A percentile compares a stretch with the other conserved stretches of the same genome.
Evolutionary conservation across 2,113 vertebrate species (phyloP).

Genomic region (Rutilus rutilus): DNA sequence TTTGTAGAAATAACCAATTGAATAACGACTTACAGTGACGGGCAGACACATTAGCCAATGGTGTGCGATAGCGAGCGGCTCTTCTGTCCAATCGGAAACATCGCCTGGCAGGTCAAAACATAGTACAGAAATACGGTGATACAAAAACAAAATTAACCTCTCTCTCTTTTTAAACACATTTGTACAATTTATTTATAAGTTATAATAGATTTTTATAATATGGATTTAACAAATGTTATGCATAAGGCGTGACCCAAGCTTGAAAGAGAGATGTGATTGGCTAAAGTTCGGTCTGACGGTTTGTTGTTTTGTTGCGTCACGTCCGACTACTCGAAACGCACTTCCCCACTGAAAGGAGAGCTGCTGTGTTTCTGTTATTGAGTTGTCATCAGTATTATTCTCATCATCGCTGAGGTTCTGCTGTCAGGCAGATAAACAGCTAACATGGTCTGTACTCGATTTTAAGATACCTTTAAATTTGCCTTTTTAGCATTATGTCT

Average conservation of each 20-base stretch:
- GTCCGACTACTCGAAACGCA: conserved; percentile 16
- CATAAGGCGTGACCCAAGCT: not conserved
- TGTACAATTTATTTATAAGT: fast-evolving
- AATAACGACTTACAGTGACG: not conserved
- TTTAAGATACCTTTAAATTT: not conserved
- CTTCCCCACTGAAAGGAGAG: conserved; percentile 21
- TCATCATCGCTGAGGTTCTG: not conserved
- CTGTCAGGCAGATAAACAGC: conserved; percentile 3
- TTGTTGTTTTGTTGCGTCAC: conserved; percentile 56
- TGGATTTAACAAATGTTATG: not conserved
- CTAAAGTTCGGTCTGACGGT: not conserved
- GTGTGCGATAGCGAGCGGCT: not conserved
- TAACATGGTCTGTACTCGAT: conserved; percentile 48
- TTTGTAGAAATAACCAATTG: conserved; percentile 52
- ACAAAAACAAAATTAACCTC: not conserved
- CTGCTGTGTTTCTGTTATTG: not conserved
- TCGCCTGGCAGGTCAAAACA: not conserved
- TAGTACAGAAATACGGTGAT: not conserved
- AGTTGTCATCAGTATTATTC: not conserved
- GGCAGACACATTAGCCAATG: not conserved
- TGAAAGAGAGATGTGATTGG: conserved; percentile 34
- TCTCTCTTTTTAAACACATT: not conserved
- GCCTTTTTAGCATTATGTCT: not conserved
- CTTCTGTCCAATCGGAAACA: conserved; percentile 9
- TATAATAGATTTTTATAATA: not conserved